phyloP scores from a whole-genome alignment of 2,113 vertebrate genomes.

The Zosterops japonicus region DNA sequence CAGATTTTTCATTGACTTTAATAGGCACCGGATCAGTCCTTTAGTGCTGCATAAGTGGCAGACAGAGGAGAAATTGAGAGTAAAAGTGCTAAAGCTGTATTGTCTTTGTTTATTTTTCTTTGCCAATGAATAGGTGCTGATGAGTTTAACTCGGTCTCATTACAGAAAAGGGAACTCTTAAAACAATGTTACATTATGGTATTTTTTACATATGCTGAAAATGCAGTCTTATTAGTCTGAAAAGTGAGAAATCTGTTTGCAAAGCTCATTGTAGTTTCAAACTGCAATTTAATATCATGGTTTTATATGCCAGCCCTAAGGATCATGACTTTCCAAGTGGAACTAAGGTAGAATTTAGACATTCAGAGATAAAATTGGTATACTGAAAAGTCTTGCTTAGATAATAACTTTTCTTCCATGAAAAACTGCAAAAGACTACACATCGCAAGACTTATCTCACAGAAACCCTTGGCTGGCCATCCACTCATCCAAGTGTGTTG shows the following conservation, averaged over 20 bases:
- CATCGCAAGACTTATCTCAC: neutral
- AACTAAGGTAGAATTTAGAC: neutral
- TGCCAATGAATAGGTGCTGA: neutral
- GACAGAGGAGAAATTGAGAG: neutral
- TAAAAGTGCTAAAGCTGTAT: neutral
- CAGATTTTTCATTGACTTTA: slow-evolving; percentile 26
- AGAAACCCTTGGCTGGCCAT: neutral
- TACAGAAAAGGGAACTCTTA: neutral
- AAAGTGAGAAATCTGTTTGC: neutral
- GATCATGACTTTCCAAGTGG: neutral
- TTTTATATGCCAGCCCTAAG: neutral
- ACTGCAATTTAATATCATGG: neutral
- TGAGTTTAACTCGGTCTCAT: neutral
- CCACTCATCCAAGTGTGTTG: neutral
- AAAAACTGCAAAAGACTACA: neutral
- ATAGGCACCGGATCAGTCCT: neutral
- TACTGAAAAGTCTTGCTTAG: neutral
- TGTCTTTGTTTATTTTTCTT: slow-evolving; percentile 37
- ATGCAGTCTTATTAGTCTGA: neutral
- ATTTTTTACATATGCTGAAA: neutral
- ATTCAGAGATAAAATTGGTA: neutral
- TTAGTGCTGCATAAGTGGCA: neutral
- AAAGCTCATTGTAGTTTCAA: neutral
- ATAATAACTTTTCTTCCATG: neutral
- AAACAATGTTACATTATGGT: neutral